Evolutionary conservation across 2,113 vertebrate species (phyloP).

Genomic region (Mormoops blainvillei): DNA sequence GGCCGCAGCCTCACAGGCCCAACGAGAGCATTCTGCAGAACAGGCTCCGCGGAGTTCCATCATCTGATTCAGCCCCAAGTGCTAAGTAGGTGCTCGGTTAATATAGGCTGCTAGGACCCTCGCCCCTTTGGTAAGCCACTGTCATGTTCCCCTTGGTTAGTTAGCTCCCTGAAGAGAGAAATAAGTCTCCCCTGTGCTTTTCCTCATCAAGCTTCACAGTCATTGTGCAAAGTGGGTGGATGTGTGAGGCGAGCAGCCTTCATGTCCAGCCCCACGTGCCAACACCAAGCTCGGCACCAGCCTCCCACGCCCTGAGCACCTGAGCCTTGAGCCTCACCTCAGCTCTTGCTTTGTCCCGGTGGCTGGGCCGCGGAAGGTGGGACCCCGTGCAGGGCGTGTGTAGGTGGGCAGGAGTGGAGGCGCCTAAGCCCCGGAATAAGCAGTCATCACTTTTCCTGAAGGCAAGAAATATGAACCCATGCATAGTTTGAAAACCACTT

Average conservation of each 20-base stretch:
- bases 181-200: background rate
- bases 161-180: background rate
- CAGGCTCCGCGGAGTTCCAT: background rate
- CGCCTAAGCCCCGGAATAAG: background rate
- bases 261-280: background rate
- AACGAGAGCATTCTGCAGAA: background rate
- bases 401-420: background rate
- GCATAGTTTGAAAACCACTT: slow-evolving; percentile 60
- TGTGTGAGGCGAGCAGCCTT: background rate
- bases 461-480: slow-evolving; percentile 40
- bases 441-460: slow-evolving; percentile 54
- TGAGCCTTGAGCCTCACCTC: accelerated
- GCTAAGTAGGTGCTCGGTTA: background rate
- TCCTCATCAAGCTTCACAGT: background rate
- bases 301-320: no score
- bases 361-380: background rate
- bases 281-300: accelerated
- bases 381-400: background rate
- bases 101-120: background rate
- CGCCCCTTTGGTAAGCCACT: background rate
- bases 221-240: background rate
- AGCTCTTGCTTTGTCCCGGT: background rate
- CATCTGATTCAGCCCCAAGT: background rate
- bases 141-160: background rate
- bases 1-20: background rate